These are phyloP conservation scores for Uloborus diversus DNA, from an alignment of 1,140 invertebrate species.

Conservation along the genomic window DNA sequence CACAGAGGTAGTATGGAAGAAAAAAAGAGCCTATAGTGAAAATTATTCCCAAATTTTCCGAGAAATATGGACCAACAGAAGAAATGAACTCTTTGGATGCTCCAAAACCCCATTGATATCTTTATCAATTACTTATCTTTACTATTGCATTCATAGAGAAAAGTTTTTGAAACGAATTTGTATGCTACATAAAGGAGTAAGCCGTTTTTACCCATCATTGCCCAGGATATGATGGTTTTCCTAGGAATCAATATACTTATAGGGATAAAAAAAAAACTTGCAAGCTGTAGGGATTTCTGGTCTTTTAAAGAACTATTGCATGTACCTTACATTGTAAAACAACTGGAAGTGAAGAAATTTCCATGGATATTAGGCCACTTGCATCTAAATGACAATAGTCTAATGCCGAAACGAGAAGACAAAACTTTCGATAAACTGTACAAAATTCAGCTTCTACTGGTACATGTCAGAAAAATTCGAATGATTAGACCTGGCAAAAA, in stretches of 20 bases:
- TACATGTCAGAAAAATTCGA: neutral
- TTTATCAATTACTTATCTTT: neutral
- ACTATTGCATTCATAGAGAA: neutral
- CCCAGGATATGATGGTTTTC: neutral
- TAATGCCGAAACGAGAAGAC: neutral
- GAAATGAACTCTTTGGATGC: neutral
- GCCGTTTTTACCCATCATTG: neutral
- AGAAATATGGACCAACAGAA: neutral
- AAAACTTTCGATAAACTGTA: neutral
- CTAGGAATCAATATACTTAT: neutral
- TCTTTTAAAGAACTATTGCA: neutral
- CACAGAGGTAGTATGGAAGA: neutral
- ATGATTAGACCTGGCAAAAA: neutral
- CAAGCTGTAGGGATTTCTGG: neutral
- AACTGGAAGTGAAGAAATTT: neutral
- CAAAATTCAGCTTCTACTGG: neutral
- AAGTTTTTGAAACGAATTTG: neutral
- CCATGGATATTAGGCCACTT: neutral
- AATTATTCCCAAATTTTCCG: neutral
- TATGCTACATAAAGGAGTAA: neutral
- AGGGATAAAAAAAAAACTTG: neutral
- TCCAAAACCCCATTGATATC: neutral
- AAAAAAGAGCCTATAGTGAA: neutral
- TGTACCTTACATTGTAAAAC: neutral
- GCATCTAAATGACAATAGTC: slow-evolving; percentile 1